phyloP scores from a whole-genome alignment of 2,888 invertebrate genomes.

The Caradrina clavipalpis region DNA sequence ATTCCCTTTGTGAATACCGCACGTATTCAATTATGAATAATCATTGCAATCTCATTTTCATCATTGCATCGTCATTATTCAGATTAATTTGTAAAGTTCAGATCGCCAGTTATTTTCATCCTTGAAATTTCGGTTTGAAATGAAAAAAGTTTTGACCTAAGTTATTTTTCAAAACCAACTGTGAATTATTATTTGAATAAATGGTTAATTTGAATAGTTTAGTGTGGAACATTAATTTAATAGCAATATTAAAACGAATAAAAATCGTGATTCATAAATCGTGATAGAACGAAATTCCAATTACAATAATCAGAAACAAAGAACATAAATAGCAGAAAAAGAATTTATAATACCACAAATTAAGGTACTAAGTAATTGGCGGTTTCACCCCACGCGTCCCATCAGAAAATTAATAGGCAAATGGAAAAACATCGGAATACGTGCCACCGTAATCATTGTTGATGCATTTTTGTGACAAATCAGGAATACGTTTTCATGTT shows the following conservation, averaged over 20 bases:
- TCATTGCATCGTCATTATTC: slow-evolving; percentile 22
- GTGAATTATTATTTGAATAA: slow-evolving; percentile 24
- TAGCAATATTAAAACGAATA: no score
- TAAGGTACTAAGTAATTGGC: slow-evolving; percentile 63
- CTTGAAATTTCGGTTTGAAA: slow-evolving; percentile 12
- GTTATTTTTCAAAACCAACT: slow-evolving; percentile 13
- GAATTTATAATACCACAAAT: slow-evolving; percentile 60
- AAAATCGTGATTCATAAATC: slow-evolving; percentile 20
- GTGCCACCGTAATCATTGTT: slow-evolving; percentile 59
- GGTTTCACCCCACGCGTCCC: slow-evolving; percentile 52
- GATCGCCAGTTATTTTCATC: slow-evolving; percentile 8
- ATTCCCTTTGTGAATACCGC: slow-evolving; percentile 54
- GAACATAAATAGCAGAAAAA: slow-evolving; percentile 50
- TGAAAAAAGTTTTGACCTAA: slow-evolving; percentile 12
- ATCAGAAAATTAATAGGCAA: slow-evolving; percentile 63
- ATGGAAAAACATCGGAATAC: slow-evolving; percentile 61
- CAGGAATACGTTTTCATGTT: slow-evolving; percentile 65
- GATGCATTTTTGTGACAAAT: slow-evolving; percentile 69
- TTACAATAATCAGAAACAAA: slow-evolving; percentile 39
- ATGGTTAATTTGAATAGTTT: slow-evolving; percentile 12
- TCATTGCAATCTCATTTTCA: slow-evolving; percentile 51
- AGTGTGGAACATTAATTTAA: not conserved
- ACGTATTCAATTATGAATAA: slow-evolving; percentile 47
- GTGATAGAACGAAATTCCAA: slow-evolving; percentile 35
- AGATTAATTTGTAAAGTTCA: no score